Conservation (phyloP, 2,888 invertebrate genomes). For the Autographa pulchrina region DNA sequence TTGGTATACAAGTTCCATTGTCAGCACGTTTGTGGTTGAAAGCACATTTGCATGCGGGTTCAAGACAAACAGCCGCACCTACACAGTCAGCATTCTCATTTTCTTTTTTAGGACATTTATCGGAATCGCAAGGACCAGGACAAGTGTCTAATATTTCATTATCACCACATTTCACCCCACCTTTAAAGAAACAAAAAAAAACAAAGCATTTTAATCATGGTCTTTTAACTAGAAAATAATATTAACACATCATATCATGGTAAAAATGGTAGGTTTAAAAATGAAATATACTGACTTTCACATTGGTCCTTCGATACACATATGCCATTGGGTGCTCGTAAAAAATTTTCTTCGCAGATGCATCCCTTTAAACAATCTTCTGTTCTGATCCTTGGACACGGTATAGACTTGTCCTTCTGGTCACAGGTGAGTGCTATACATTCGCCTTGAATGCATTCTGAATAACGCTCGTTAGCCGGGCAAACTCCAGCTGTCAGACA, state of each 20-base stretch:
- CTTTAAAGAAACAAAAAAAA: conserved; percentile 16
- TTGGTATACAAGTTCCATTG: conserved; percentile 70
- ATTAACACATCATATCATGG: too few relatives aligned
- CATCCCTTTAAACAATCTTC: conserved; percentile 31
- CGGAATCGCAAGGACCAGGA: conserved; percentile 61
- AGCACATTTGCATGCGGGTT: conserved; percentile 66
- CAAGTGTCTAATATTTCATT: conserved; percentile 66
- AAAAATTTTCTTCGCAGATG: conserved; percentile 38
- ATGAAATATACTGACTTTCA: conserved; percentile 33
- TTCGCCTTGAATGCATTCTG: conserved; percentile 52
- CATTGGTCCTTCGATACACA: conserved; percentile 42
- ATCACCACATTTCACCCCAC: conserved; percentile 53
- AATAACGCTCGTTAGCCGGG: conserved; percentile 54
- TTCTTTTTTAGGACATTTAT: conserved; percentile 66
- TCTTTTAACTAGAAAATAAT: too few relatives aligned
- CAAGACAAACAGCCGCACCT: conserved; percentile 58
- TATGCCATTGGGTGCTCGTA: conserved; percentile 29
- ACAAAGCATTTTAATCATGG: too few relatives aligned
- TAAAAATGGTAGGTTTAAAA: too few relatives aligned
- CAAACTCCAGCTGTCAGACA: conserved; percentile 48
- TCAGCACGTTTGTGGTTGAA: conserved; percentile 66
- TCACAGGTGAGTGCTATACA: conserved; percentile 58
- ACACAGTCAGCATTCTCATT: conserved; percentile 51
- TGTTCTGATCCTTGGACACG: conserved; percentile 39
- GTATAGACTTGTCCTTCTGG: conserved; percentile 43